Evolutionary conservation across 1,140 invertebrate genomes (phyloP), one percentile per base, ranked within the genome.

Genomic region (Microplitis mediator): DNA sequence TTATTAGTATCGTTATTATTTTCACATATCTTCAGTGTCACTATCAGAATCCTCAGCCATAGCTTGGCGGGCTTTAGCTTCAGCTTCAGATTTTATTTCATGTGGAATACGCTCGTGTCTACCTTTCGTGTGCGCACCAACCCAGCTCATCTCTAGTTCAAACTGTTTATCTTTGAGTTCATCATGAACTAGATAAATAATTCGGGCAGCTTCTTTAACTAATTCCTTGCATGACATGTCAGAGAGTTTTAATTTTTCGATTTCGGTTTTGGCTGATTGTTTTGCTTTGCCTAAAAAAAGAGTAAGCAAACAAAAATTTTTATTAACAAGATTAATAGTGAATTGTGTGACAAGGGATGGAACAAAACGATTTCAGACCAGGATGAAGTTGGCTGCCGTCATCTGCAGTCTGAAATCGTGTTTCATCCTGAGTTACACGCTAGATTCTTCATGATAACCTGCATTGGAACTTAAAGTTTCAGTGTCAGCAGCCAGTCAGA

Each of bases 111-210:
- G 83, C 79, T 93, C 88, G 83, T 96, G 95, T 61, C 88, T 83
- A 2, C 95, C 95, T 34, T 92, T 88, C 0, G 94, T 95, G 58
- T 92, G 91, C 77, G 92, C 91, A 62, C 96, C 95, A 32, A 99
- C 96, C 96, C 98, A 99, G 71, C 97, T 97, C 79, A 99, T 90
- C 88, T 99, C 98, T 72, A 99, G 86, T 81, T 98, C 97, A 86
- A 99, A 99, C 74, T 97, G 93, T 86, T 99, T 99, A 85, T 99
- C 98, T 88, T 99, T 99, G 0, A 99, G 89, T 84, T 99, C 97
- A 88, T 99, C 98, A 81, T 99, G 98, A 1, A 99, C 96, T 39
- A 96, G 88, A 81, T 99, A 98, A 80, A 99, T 97, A 61, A 99
- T 98, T 89, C 95, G 95, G 34, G 96, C 96, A 72, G 96, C 97